Evolutionary conservation across 2,888 invertebrate genomes (phyloP), one percentile per base, ranked within the genome.

Genomic region (Baccha elongata): DNA sequence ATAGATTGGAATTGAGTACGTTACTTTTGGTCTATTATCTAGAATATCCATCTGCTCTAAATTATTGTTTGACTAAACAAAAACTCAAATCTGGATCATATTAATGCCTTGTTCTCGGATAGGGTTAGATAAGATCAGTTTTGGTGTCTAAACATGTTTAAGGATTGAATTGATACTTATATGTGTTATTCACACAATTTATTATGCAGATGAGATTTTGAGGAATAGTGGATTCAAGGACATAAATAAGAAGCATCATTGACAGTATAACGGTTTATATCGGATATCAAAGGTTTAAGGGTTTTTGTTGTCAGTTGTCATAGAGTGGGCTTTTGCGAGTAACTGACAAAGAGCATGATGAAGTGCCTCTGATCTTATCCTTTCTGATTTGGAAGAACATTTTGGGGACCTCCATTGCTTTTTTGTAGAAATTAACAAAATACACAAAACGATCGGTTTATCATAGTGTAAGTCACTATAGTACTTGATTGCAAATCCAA

Each of bases 1-100:
- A 23, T 6, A 5, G 26, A 13, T 35, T 50, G 15, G 10, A 42
- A 67, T 52, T 52, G 52, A 48, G 65, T 50, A 50, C 50, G 40
- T 67, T 67, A 42, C 17, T 40, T 52, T 52, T 50, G 29, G n/a
- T 44, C 55, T 21, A 32, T 52, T 58, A 68, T 58, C 21, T 19
- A 23, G 50, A 62, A 32, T 21, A 13, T 17, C 55, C 76, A 78
- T 78, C 76, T 78, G 76, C 76, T 78, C 76, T 72, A 72, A 40
- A 48, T 78, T 58, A 78, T 78, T 78, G 55, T 72, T 4, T 40
- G 23, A 21, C 7, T 15, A 15, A 3, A 21, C 2, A 21, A 8
- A 37, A 53, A 37, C 13, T 37, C 1, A 55, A 37, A 8, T 40
- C 15, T 13, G 21, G 13, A 55, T 58, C 10, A 26, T 11, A 40